Percentiles rank a stretch among this genome's conserved stretches.
Evolutionary conservation across 2,797 vertebrate genomes (phyloP).

Genomic region (Leptatherina wallacei): DNA sequence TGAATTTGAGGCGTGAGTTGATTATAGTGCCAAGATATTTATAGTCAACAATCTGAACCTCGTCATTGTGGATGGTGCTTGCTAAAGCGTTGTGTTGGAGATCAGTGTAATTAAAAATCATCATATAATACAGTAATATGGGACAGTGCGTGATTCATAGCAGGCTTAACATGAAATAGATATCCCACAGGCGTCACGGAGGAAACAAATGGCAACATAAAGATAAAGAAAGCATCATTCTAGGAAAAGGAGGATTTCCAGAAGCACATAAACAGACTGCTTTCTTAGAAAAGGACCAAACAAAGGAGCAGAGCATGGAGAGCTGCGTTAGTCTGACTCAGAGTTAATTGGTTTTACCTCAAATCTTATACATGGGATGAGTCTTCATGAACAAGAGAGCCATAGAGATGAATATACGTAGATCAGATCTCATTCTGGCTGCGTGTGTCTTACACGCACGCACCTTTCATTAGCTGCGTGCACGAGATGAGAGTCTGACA

Average conservation of each 20-base stretch:
- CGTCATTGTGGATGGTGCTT: no score
- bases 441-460: slow-evolving; percentile 56
- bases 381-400: neutral
- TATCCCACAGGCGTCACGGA: neutral
- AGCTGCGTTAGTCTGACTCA: neutral
- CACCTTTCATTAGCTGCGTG: slow-evolving; percentile 31
- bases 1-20: no score
- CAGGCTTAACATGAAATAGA: slow-evolving; percentile 12
- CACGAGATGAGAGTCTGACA: slow-evolving; percentile 14
- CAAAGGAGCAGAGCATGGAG: neutral
- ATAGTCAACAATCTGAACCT: no score
- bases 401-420: slow-evolving; percentile 32
- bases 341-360: slow-evolving; percentile 7
- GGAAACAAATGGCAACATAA: neutral
- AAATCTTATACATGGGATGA: slow-evolving; percentile 14
- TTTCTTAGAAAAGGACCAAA: slow-evolving; percentile 9
- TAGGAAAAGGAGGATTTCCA: slow-evolving; percentile 2
- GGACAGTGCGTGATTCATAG: neutral
- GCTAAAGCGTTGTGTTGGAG: no score
- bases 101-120: no score
- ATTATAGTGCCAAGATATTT: no score
- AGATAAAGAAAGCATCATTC: slow-evolving; percentile 8
- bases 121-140: neutral
- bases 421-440: slow-evolving; percentile 36
- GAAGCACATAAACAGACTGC: neutral